Evolutionary conservation across 2,888 invertebrate species (phyloP).

Genomic region (Cerastis rubricosa): DNA sequence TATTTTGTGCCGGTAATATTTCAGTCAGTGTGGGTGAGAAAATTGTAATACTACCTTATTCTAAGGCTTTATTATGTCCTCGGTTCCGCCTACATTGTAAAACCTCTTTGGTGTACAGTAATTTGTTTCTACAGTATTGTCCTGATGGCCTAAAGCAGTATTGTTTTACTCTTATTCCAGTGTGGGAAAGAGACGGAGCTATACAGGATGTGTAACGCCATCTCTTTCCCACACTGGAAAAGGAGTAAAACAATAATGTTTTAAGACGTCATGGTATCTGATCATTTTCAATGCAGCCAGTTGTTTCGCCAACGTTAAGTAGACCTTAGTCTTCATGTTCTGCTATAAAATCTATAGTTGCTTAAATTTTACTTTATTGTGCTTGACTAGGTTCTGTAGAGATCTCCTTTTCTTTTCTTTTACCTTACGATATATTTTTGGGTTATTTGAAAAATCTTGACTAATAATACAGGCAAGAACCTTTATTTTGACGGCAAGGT

Average conservation of each 20-base stretch:
- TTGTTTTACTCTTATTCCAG: no score
- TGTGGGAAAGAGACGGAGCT: no score
- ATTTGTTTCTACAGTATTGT: neutral
- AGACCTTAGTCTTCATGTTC: conserved; percentile 3
- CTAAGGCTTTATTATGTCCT: conserved; percentile 14
- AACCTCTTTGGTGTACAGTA: conserved; percentile 15
- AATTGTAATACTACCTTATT: neutral
- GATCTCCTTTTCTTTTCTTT: neutral
- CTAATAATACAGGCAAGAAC: no score
- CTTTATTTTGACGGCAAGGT: no score
- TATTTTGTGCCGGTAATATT: conserved; percentile 1
- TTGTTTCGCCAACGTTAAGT: conserved; percentile 17
- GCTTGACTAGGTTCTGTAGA: neutral
- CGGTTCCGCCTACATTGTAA: conserved; percentile 14
- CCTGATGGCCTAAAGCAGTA: neutral
- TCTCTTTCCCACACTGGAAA: no score
- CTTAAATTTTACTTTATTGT: neutral
- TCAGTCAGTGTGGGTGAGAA: conserved; percentile 15
- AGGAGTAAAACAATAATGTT: no score
- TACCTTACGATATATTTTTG: neutral
- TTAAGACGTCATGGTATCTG: no score
- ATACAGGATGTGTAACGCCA: no score
- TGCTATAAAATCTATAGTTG: neutral
- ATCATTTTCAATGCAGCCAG: neutral
- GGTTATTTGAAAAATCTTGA: neutral